Evolutionary conservation across 2,113 vertebrate species (phyloP).

Genomic region (Cathartes aura): DNA sequence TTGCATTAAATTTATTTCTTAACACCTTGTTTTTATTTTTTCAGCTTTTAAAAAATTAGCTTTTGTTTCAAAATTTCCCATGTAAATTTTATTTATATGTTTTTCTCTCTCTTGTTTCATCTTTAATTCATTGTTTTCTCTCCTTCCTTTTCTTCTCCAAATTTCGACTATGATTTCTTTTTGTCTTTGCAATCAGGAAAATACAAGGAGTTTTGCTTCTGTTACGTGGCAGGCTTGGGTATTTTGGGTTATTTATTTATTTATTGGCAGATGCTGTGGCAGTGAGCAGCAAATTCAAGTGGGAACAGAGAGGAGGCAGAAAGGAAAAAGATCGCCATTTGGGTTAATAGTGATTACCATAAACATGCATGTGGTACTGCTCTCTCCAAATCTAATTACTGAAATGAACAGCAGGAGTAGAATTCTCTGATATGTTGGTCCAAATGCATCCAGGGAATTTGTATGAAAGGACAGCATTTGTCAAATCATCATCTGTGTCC

Average conservation of each 20-base stretch:
- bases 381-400: conserved; percentile 52
- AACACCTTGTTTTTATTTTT: not conserved
- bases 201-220: not conserved
- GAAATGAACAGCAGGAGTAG: conserved; percentile 36
- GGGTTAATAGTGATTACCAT: conserved; percentile 18
- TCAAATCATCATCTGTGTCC: conserved; percentile 23
- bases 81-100: not conserved
- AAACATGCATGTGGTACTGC: not conserved
- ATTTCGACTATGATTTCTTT: not conserved
- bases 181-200: not conserved
- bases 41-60: not conserved
- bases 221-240: not conserved
- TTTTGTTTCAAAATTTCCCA: not conserved
- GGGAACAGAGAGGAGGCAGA: not conserved
- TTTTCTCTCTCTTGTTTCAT: not conserved
- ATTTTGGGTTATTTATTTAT: not conserved
- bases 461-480: conserved; percentile 28
- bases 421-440: not conserved
- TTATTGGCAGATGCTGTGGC: not conserved
- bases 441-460: conserved; percentile 21
- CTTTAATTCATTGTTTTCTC: not conserved
- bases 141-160: not conserved
- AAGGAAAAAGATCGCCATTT: conserved; percentile 15
- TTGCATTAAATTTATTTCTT: not conserved
- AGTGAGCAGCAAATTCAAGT: conserved; percentile 18